Conservation (phyloP, 2,888 invertebrate species). For the Aleiodes leptofemur region DNA sequence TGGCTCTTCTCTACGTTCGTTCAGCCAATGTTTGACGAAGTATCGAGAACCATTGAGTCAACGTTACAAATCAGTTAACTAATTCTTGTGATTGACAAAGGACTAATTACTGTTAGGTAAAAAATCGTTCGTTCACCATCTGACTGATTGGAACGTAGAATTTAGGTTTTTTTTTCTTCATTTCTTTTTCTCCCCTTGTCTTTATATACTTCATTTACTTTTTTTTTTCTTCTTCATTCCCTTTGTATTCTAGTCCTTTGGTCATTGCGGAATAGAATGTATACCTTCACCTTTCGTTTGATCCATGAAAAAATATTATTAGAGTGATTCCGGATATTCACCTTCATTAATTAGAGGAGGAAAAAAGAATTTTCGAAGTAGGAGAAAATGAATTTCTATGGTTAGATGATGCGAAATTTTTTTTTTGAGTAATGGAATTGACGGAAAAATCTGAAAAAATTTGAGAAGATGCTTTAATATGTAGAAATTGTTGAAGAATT, state of each 20-base stretch:
- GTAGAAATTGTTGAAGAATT: too few relatives aligned
- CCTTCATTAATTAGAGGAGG: too few relatives aligned
- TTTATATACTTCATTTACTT: not conserved
- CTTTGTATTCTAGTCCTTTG: constrained; percentile 21
- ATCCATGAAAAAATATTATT: too few relatives aligned
- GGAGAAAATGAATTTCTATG: too few relatives aligned
- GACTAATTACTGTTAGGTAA: constrained; percentile 51
- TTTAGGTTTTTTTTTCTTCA: constrained; percentile 9
- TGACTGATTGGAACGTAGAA: constrained; percentile 41
- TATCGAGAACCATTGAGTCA: constrained; percentile 28
- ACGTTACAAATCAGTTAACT: constrained; percentile 46
- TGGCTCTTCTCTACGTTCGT: not conserved
- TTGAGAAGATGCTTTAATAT: too few relatives aligned
- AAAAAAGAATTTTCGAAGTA: too few relatives aligned
- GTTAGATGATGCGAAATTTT: too few relatives aligned
- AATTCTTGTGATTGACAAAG: constrained; percentile 62
- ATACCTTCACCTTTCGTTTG: too few relatives aligned
- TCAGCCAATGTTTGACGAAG: constrained; percentile 13
- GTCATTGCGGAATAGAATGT: constrained; percentile 29
- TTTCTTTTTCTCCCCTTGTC: not conserved
- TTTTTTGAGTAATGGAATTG: too few relatives aligned
- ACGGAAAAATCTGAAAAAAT: too few relatives aligned
- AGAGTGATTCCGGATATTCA: too few relatives aligned
- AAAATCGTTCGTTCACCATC: constrained; percentile 49
- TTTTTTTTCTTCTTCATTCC: not conserved